Conservation (phyloP, 2,888 invertebrate species). For the Acronicta psi region DNA sequence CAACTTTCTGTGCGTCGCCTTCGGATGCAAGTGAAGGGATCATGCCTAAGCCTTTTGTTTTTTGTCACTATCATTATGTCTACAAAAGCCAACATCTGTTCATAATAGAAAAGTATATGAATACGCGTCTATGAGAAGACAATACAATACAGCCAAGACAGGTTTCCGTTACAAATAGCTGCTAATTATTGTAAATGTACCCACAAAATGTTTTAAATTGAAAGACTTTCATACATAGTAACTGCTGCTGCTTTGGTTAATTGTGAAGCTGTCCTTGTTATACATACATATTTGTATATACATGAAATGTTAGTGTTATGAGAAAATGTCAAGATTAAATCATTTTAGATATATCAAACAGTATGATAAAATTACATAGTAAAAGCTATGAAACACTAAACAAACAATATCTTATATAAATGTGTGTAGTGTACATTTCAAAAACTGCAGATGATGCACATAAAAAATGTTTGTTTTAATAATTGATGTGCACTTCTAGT, state of each 20-base stretch:
- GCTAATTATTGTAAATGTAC: slow-evolving; percentile 23
- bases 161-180: slow-evolving; percentile 24
- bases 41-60: slow-evolving; percentile 16
- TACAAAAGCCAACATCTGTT: slow-evolving; percentile 54
- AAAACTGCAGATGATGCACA: no score
- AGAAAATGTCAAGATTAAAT: no score
- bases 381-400: not conserved
- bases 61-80: slow-evolving; percentile 16
- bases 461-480: no score
- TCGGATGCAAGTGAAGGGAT: slow-evolving; percentile 36
- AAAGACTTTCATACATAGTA: slow-evolving; percentile 7
- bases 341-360: no score
- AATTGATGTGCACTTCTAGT: no score
- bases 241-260: slow-evolving; percentile 6
- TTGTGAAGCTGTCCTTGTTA: slow-evolving; percentile 28
- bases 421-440: no score
- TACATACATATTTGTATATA: slow-evolving; percentile 10
- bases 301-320: slow-evolving; percentile 10
- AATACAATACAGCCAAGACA: slow-evolving; percentile 12
- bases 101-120: slow-evolving; percentile 17
- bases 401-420: no score
- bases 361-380: no score
- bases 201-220: slow-evolving; percentile 19
- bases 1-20: slow-evolving; percentile 13
- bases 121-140: slow-evolving; percentile 10